Base-by-base conservation (phyloP, 2,797 vertebrate species). In the Parambassis ranga region DNA sequence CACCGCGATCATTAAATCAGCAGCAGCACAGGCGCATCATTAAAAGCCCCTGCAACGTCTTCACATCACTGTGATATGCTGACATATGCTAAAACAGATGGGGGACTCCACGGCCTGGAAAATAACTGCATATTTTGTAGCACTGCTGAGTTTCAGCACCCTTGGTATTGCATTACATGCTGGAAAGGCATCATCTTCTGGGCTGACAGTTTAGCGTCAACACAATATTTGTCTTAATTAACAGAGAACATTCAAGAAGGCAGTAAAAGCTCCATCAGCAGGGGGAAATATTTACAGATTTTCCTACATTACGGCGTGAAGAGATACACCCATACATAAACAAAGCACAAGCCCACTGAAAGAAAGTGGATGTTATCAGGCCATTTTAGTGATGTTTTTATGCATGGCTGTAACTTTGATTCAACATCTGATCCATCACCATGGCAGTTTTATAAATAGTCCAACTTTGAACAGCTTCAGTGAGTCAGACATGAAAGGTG, bases 361-460 rank as follows among this genome's bases (percentile, higher is more conserved):
- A 47, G 27, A 26, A 63, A 81, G 48, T 3, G 15, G 44, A 60
- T 68, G 42, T 56, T 63, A 31, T 50, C 53, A 69, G 53, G 59
- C 32, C 56, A 47, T 59, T 73, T 62, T 27, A 43, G 39, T 61
- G 48, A 46, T 71, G 57, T 76, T 75, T 77, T 74, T 62, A 57
- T 55, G 33, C 51, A 24, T 49, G 28, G 42, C 38, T 77, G 15
- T 74, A 77, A 50, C 59, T 74, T 86, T 82, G 66, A 79, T 58
- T 82, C 58, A 75, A 52, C 75, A 75, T 75, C 74, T 62, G 71
- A 81, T 82, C 56, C 66, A 69, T 88, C 81, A 79, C 30, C 56
- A 11, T 81, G 71, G 55, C 82, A 79, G 64, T 27, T 83, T 81
- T 86, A 89, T 85, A 84, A 87, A 89, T 85, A 88, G 65, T 22